These are phyloP conservation scores for Hippopotamyrus pictus DNA, from an alignment of 2,797 vertebrate genomes.

Conservation along the genomic window DNA sequence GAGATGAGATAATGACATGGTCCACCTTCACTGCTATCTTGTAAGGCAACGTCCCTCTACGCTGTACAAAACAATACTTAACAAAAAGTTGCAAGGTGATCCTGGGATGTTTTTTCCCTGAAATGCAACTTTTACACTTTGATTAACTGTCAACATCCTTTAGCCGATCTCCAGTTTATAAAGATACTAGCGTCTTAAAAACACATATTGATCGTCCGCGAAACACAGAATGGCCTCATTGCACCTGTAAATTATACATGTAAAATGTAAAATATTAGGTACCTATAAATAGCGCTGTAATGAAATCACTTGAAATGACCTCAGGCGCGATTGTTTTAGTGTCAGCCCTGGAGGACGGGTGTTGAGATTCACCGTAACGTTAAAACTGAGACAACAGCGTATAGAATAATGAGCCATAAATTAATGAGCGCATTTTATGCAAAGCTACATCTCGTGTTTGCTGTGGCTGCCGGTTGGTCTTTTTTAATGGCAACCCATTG, in stretches of 20 bases:
- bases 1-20: background rate
- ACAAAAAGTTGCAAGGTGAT: background rate
- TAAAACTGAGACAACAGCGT: conserved; percentile 1
- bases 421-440: background rate
- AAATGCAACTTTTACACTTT: background rate
- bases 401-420: background rate
- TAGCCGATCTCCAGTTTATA: background rate
- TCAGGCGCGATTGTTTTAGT: background rate
- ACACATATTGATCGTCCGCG: conserved; percentile 1
- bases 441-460: background rate
- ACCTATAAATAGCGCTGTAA: conserved; percentile 2
- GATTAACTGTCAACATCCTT: background rate
- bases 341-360: background rate
- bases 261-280: background rate
- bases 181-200: background rate
- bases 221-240: background rate
- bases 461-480: background rate
- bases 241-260: conserved; percentile 5
- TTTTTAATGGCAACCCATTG: conserved; percentile 23
- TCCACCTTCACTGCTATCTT: background rate
- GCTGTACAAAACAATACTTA: background rate
- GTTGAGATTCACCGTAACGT: background rate
- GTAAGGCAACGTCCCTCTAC: background rate
- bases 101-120: background rate
- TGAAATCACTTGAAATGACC: conserved; percentile 7